Conservation (phyloP, 2,888 invertebrate genomes). For the Saturnia japonica region DNA sequence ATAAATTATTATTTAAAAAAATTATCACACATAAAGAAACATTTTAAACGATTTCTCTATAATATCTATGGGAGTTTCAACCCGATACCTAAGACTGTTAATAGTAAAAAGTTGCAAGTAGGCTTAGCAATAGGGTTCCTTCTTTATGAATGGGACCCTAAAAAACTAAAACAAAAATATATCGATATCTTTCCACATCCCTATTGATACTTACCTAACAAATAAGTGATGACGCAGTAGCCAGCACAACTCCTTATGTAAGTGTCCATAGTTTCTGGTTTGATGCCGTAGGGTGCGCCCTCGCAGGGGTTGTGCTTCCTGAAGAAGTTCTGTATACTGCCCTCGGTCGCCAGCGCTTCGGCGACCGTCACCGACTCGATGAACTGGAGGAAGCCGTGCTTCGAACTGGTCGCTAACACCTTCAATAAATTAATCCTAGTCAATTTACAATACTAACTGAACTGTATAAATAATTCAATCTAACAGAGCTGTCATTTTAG, state of each 20-base stretch:
- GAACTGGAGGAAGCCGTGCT: slow-evolving; percentile 98
- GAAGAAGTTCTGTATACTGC: slow-evolving; percentile 96
- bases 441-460: too few relatives aligned
- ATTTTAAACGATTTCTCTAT: too few relatives aligned
- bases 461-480: too few relatives aligned
- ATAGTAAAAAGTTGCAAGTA: too few relatives aligned
- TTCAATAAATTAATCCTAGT: slow-evolving; percentile 23
- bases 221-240: slow-evolving; percentile 98
- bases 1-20: too few relatives aligned
- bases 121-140: too few relatives aligned
- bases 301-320: slow-evolving; percentile 94
- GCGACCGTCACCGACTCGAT: slow-evolving; percentile 96
- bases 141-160: background rate
- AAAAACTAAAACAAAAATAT: background rate
- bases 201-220: slow-evolving; percentile 82
- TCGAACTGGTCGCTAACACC: slow-evolving; percentile 96
- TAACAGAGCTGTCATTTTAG: too few relatives aligned
- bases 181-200: background rate
- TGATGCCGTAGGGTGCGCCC: slow-evolving; percentile 93
- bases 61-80: too few relatives aligned
- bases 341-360: slow-evolving; percentile 93
- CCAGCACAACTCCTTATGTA: slow-evolving; percentile 98
- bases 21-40: too few relatives aligned
- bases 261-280: slow-evolving; percentile 97
- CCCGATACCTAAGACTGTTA: too few relatives aligned